These are phyloP conservation scores for Drosophila burlai DNA, from an alignment of 1,140 invertebrate genomes.

Conservation along the genomic window DNA sequence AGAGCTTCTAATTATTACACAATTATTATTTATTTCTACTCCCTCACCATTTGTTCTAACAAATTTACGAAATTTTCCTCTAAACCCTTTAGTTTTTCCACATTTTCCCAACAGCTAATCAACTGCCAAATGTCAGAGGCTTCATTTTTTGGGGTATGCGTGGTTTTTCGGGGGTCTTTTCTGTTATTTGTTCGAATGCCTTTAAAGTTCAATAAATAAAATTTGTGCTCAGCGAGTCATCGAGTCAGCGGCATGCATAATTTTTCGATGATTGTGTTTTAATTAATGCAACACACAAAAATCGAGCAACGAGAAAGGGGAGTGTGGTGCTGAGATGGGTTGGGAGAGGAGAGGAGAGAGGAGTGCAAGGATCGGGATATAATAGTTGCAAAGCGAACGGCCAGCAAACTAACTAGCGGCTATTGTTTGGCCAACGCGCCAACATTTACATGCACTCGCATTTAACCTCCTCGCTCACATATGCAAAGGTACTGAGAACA, in stretches of 20 bases:
- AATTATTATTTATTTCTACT: neutral
- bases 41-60: neutral
- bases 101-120: slow-evolving; percentile 56
- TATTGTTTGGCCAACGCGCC: slow-evolving; percentile 66
- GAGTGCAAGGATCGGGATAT: slow-evolving; percentile 15
- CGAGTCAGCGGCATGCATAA: slow-evolving; percentile 63
- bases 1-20: too few relatives aligned
- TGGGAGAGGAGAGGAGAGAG: neutral
- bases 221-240: slow-evolving; percentile 35
- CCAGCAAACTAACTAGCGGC: slow-evolving; percentile 75
- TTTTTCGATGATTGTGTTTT: slow-evolving; percentile 76
- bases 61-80: neutral
- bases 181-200: slow-evolving; percentile 57
- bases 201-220: slow-evolving; percentile 72
- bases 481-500: slow-evolving; percentile 11
- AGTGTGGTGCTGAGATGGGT: too few relatives aligned
- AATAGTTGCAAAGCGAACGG: slow-evolving; percentile 44
- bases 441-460: slow-evolving; percentile 59
- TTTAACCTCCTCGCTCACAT: slow-evolving; percentile 19
- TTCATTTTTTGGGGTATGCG: neutral
- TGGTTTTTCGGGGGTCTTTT: neutral
- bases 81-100: neutral
- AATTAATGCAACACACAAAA: slow-evolving; percentile 73
- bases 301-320: neutral
- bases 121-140: slow-evolving; percentile 41